These are phyloP conservation scores for Ctenomys sociabilis DNA, from an alignment of 2,113 vertebrate genomes.

Conservation along the genomic window DNA sequence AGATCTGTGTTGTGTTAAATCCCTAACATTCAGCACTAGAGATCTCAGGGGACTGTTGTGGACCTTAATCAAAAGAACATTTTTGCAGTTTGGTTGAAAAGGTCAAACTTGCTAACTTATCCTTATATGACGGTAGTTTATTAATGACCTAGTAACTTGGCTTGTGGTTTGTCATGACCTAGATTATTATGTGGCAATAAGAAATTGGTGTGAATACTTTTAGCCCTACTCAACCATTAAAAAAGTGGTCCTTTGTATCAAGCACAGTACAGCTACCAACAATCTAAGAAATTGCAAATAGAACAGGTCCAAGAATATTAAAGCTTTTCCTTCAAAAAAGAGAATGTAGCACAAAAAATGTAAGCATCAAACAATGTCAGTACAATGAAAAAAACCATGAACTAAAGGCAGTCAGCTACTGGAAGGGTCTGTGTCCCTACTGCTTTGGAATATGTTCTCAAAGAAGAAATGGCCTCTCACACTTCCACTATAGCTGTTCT, in stretches of 20 bases:
- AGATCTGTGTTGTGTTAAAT: slow-evolving; percentile 77
- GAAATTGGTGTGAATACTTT: slow-evolving; percentile 75
- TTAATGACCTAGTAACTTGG: slow-evolving; percentile 78
- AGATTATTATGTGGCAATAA: slow-evolving; percentile 69
- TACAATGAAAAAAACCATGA: background rate
- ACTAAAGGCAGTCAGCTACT: background rate
- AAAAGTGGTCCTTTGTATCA: slow-evolving; percentile 57
- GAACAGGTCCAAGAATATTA: slow-evolving; percentile 7
- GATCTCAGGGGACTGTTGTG: slow-evolving; percentile 69
- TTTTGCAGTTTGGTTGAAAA: slow-evolving; percentile 80
- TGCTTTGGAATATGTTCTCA: background rate
- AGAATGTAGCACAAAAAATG: background rate
- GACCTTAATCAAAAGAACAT: slow-evolving; percentile 81
- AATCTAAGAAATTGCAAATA: slow-evolving; percentile 17
- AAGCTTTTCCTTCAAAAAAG: background rate
- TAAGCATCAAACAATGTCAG: background rate
- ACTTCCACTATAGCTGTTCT: background rate
- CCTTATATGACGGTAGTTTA: slow-evolving; percentile 73
- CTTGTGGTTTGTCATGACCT: slow-evolving; percentile 72
- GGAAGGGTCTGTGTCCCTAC: background rate
- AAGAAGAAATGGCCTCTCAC: accelerated
- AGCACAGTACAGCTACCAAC: background rate
- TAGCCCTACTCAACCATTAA: slow-evolving; percentile 72
- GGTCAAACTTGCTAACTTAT: slow-evolving; percentile 79
- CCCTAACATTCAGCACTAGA: slow-evolving; percentile 68